Conservation (phyloP, 2,113 vertebrate species). For the Bubo blakistoni region DNA sequence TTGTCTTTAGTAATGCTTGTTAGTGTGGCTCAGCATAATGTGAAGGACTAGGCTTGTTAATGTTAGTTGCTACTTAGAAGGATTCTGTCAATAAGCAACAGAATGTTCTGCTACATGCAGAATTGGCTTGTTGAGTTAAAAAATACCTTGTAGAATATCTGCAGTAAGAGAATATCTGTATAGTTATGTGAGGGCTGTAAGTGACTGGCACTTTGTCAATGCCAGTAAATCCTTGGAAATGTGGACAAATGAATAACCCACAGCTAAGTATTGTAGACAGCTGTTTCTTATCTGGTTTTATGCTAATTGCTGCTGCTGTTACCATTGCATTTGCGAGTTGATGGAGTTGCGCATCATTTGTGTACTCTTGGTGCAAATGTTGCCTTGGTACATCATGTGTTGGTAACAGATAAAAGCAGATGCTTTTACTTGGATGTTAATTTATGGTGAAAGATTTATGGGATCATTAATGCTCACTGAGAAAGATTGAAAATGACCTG, state of each 20-base stretch:
- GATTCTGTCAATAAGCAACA: neutral
- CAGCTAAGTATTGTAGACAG: neutral
- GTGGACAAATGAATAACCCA: neutral
- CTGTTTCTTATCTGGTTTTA: constrained; percentile 1
- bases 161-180: neutral
- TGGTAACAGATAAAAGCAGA: neutral
- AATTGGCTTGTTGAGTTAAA: neutral
- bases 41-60: neutral
- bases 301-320: neutral
- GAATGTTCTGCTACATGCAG: neutral
- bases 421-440: neutral
- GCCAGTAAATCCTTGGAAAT: neutral
- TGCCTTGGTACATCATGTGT: neutral
- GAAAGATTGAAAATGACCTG: neutral
- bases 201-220: neutral
- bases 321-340: neutral
- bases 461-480: neutral
- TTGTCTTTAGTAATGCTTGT: neutral
- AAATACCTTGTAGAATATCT: neutral
- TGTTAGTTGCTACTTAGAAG: neutral
- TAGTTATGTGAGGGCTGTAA: neutral
- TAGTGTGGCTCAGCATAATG: neutral
- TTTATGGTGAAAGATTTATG: neutral
- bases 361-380: neutral
- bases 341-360: neutral